phyloP scores from a whole-genome alignment of 2,113 vertebrate genomes.

The Pogonocichla stellata region DNA sequence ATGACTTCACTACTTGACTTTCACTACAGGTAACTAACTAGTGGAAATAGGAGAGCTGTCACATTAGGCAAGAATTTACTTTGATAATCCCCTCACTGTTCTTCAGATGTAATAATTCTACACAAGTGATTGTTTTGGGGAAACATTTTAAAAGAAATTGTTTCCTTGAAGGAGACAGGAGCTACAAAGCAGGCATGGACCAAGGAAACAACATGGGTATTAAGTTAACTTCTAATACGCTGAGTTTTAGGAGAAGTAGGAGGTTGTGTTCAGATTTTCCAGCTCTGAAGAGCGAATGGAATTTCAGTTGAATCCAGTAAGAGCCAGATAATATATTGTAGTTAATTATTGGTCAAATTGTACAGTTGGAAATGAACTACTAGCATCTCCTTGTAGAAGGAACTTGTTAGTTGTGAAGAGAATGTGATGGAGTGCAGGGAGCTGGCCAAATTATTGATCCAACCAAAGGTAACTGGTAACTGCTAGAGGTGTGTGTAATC shows the following conservation, averaged over 20 bases:
- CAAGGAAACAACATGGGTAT: background rate
- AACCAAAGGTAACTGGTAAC: background rate
- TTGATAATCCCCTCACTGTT: background rate
- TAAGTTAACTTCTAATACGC: background rate
- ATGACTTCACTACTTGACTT: background rate
- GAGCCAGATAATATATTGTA: background rate
- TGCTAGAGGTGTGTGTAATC: background rate
- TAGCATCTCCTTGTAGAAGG: background rate
- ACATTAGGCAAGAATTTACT: background rate
- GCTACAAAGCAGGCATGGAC: background rate
- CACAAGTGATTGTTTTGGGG: background rate
- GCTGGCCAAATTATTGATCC: background rate
- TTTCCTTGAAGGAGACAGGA: background rate
- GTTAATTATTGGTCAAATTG: background rate
- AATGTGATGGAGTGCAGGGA: background rate
- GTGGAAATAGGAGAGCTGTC: background rate
- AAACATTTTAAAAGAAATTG: background rate
- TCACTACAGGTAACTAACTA: background rate
- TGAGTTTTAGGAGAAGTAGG: background rate
- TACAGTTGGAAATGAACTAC: background rate
- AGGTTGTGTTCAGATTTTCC: background rate
- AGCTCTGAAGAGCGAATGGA: background rate
- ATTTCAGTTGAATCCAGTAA: background rate
- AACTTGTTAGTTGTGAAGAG: background rate
- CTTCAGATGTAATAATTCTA: background rate